Percentiles rank a stretch among this genome's conserved stretches.
phyloP scores from a whole-genome alignment of 2,888 invertebrate genomes.

The Epiblema foenella region DNA sequence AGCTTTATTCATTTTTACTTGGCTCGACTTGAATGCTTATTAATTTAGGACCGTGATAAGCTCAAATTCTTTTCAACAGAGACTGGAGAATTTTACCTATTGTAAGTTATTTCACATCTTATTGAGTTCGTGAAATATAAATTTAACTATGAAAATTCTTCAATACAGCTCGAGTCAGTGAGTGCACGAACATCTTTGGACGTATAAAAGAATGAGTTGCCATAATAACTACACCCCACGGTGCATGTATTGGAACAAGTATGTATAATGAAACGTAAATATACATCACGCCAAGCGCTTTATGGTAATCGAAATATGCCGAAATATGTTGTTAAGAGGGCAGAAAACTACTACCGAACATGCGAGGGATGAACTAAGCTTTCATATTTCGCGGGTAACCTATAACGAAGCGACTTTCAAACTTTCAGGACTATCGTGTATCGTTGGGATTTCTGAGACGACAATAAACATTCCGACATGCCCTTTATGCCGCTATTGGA shows the following conservation, averaged over 20 bases:
- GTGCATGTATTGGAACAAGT: conserved; percentile 49
- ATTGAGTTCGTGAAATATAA: conserved; percentile 62
- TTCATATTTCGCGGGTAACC: conserved; percentile 77
- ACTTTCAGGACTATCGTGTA: conserved; percentile 71
- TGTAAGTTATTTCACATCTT: conserved; percentile 80
- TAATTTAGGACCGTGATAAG: conserved; percentile 85
- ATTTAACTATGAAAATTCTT: conserved; percentile 50
- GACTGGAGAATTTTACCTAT: conserved; percentile 79
- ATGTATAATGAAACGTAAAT: conserved; percentile 73
- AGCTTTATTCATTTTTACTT: conserved; percentile 85
- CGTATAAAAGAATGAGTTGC: conserved; percentile 41
- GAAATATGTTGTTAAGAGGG: conserved; percentile 84
- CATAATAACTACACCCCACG: conserved; percentile 43
- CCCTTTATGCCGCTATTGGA: conserved; percentile 70
- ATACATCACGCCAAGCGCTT: conserved; percentile 82
- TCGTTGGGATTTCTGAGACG: conserved; percentile 73
- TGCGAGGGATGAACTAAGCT: conserved; percentile 82
- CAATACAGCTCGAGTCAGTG: conserved; percentile 41
- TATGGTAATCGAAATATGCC: conserved; percentile 85
- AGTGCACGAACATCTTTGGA: conserved; percentile 44
- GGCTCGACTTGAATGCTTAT: conserved; percentile 85
- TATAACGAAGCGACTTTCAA: conserved; percentile 73
- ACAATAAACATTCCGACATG: conserved; percentile 74
- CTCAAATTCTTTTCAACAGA: conserved; percentile 83
- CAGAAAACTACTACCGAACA: conserved; percentile 81